Conservation (phyloP, 2,113 vertebrate genomes). For the Crotalus tigris region DNA sequence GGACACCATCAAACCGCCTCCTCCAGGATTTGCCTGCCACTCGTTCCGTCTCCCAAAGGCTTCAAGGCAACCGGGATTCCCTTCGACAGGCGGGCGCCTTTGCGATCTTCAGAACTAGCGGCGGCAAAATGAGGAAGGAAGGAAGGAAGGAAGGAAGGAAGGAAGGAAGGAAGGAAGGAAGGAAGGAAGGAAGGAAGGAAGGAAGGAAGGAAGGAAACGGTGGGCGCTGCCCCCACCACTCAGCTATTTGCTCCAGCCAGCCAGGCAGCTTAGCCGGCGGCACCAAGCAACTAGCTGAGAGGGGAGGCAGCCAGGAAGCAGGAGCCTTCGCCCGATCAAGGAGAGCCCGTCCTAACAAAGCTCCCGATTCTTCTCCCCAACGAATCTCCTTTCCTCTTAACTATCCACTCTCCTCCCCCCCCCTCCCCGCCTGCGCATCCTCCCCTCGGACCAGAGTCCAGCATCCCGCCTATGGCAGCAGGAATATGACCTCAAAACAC, state of each 20-base stretch:
- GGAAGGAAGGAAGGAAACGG: neutral
- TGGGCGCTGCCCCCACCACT: neutral
- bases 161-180: too few relatives aligned
- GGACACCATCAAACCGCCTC: neutral
- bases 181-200: too few relatives aligned
- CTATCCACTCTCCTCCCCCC: neutral
- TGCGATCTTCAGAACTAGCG: neutral
- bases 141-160: too few relatives aligned
- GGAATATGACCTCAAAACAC: neutral
- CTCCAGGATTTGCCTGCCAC: neutral
- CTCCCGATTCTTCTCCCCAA: slow-evolving; percentile 2
- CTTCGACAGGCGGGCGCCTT: neutral
- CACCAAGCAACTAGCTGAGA: neutral
- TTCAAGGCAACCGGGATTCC: neutral
- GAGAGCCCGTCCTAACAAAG: neutral
- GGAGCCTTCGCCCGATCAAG: slow-evolving; percentile 8
- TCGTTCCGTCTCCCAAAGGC: neutral
- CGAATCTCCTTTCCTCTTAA: neutral
- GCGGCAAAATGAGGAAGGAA: neutral
- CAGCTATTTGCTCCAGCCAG: neutral
- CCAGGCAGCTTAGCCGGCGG: neutral
- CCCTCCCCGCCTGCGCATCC: neutral
- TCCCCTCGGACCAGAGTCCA: neutral
- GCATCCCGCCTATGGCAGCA: neutral
- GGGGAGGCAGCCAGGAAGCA: neutral